Conservation (phyloP, 2,888 invertebrate species). For the Malthinus seriepunctatus region DNA sequence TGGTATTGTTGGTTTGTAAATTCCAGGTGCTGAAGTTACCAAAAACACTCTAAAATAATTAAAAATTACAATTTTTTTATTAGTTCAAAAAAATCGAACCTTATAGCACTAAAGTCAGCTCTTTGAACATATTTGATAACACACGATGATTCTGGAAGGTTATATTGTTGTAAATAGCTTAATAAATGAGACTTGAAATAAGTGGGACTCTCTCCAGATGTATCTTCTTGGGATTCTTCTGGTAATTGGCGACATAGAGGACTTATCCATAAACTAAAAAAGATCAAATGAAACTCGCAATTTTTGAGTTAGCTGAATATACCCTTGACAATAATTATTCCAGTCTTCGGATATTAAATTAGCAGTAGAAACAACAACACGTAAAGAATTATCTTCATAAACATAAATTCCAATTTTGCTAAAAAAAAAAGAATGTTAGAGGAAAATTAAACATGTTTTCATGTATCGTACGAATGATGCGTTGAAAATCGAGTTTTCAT, state of each 20-base stretch:
- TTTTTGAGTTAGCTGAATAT: constrained; percentile 16
- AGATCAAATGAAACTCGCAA: background rate
- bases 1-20: constrained; percentile 55
- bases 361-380: constrained; percentile 89
- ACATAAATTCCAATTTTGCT: constrained; percentile 87
- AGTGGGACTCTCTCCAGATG: constrained; percentile 79
- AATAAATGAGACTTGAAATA: constrained; percentile 79
- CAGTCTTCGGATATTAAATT: constrained; percentile 92
- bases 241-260: constrained; percentile 72
- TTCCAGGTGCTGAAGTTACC: constrained; percentile 84
- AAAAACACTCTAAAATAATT: constrained; percentile 72
- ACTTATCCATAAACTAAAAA: constrained; percentile 82
- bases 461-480: constrained; percentile 91
- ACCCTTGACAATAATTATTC: constrained; percentile 94
- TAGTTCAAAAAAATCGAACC: constrained; percentile 56
- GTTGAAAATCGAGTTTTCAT: constrained; percentile 82
- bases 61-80: background rate
- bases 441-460: constrained; percentile 59
- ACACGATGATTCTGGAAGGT: constrained; percentile 64
- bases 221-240: constrained; percentile 54
- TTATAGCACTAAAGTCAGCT: constrained; percentile 82
- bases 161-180: constrained; percentile 77
- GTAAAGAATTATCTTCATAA: constrained; percentile 79
- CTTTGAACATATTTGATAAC: constrained; percentile 76
- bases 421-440: constrained; percentile 42